Percentiles rank a stretch among this genome's conserved stretches.
Conservation (phyloP, 2,113 vertebrate species). For the Ochotona curzoniae region DNA sequence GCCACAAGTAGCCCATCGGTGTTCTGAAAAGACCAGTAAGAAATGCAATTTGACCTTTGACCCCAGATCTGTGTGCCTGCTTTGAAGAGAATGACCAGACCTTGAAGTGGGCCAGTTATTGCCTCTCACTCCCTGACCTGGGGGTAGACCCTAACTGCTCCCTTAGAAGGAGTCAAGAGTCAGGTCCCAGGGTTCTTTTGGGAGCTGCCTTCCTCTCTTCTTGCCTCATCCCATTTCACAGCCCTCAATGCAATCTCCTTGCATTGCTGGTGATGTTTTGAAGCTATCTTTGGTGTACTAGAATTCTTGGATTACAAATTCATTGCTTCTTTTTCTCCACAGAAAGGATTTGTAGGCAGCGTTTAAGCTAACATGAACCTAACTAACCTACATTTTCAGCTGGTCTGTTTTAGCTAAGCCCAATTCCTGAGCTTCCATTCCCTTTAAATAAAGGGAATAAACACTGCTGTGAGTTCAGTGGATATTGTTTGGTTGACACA, state of each 20-base stretch:
- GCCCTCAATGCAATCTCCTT: too few relatives aligned
- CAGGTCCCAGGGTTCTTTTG: not conserved
- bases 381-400: not conserved
- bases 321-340: not conserved
- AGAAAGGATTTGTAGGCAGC: not conserved
- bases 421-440: not conserved
- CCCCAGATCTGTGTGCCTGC: not conserved
- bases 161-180: not conserved
- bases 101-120: not conserved
- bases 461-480: not conserved
- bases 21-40: constrained; percentile 44
- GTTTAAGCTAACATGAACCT: not conserved
- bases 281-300: not conserved
- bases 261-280: not conserved
- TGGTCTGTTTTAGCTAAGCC: not conserved
- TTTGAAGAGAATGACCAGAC: constrained; percentile 33
- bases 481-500: not conserved
- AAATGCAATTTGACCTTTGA: constrained; percentile 66
- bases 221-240: not conserved
- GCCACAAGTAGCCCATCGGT: constrained; percentile 61
- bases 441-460: not conserved
- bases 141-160: not conserved
- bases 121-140: not conserved
- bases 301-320: not conserved
- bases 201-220: not conserved